Base-by-base conservation (phyloP, 2,113 vertebrate species). In the Scytalopus superciliaris region DNA sequence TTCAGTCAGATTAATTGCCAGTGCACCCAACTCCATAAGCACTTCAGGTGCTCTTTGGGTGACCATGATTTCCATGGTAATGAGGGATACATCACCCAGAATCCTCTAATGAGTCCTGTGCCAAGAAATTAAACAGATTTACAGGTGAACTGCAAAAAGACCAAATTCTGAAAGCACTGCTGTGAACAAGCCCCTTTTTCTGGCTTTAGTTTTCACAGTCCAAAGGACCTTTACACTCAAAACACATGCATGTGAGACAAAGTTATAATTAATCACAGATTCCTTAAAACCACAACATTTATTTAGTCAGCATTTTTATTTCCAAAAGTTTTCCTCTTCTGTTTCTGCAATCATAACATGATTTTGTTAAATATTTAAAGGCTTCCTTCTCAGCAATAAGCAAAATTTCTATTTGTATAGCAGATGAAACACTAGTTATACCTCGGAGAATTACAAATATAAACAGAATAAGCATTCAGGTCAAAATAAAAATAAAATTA, bases 281-380 rank as follows among this genome's bases (percentile, higher is more conserved):
- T 80, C 19, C 35, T 52, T 83, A 68, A 72, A 88, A 89, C 4
- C 40, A 74, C 3, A 25, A 67, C 19, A 31, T 63, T 68, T 30
- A 57, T 69, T 78, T 53, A 90, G 39, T 69, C 81, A 81, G 60
- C 42, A 67, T 57, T 93, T 88, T 87, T n/a, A 78, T 79, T 76
- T 74, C 49, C 31, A 67, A 53, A 73, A 6, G 12, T 59, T 84
- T 64, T 68, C 40, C 45, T 78, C 14, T 77, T 94, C 64, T 77
- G 57, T 92, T 91, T 81, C 49, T 92, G 80, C 53, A 86, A 49
- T 52, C 30, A 19, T 66, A 87, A 76, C 13, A 55, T 35, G 33
- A 69, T 94, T 95, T 90, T 52, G 56, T 94, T 88, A 93, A 94
- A 94, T 94, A 94, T 95, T 95, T 97, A 88, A 95, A 88, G 30